Evolutionary conservation across 1,140 invertebrate genomes (phyloP).

Genomic region (Cyphomyrmex costatus): DNA sequence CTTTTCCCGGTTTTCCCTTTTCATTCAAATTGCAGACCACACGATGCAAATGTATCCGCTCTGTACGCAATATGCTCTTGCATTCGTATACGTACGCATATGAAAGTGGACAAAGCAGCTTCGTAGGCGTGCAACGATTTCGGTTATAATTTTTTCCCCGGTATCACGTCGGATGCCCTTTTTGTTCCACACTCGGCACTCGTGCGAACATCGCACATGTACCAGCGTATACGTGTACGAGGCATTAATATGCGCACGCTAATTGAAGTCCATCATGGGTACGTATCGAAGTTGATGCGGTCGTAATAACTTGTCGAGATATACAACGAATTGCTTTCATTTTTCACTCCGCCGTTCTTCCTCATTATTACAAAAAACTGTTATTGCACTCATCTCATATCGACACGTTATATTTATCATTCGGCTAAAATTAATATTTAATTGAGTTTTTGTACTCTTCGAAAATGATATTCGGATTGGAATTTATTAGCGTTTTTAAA

Average conservation of each 20-base stretch:
- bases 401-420: conserved; percentile 6
- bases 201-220: neutral
- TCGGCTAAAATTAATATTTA: neutral
- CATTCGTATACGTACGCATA: neutral
- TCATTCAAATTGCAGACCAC: conserved; percentile 32
- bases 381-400: conserved; percentile 35
- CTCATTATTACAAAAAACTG: conserved; percentile 17
- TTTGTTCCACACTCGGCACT: neutral
- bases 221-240: neutral
- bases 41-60: conserved; percentile 24
- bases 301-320: conserved; percentile 57
- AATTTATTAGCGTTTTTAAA: neutral
- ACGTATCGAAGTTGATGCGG: conserved; percentile 57
- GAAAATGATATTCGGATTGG: neutral
- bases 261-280: conserved; percentile 61
- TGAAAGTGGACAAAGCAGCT: conserved; percentile 28
- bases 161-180: neutral
- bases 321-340: conserved; percentile 62
- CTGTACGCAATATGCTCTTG: neutral
- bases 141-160: conserved; percentile 29
- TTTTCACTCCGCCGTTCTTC: conserved; percentile 40
- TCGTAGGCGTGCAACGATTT: conserved; percentile 49
- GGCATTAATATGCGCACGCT: conserved; percentile 66
- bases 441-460: neutral
- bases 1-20: conserved; percentile 30